These are phyloP conservation scores for Sternarchorhynchus goeldii DNA, from an alignment of 2,797 vertebrate species.

Conservation along the genomic window DNA sequence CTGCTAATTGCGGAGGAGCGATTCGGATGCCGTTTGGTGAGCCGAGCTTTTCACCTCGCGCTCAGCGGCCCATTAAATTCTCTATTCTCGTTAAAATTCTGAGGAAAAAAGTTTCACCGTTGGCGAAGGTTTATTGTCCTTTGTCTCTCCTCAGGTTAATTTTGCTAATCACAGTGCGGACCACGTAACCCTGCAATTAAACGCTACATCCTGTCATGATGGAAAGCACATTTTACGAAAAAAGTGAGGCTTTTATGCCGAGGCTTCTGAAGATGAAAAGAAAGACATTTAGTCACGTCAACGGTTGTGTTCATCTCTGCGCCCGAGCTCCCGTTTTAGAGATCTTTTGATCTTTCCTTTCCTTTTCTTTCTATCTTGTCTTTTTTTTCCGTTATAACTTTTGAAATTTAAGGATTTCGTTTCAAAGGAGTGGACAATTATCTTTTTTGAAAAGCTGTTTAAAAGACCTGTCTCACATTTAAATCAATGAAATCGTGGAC, in stretches of 20 bases:
- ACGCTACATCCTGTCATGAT: slow-evolving; percentile 19
- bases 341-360: slow-evolving; percentile 3
- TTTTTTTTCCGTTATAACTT: too few species aligned
- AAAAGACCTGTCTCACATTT: background rate
- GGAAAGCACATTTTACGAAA: slow-evolving; percentile 3
- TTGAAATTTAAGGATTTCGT: background rate
- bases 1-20: slow-evolving; percentile 10
- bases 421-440: slow-evolving; percentile 11
- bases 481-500: background rate
- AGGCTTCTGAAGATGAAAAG: slow-evolving; percentile 1
- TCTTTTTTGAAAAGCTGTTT: slow-evolving; percentile 4
- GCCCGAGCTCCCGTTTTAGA: background rate
- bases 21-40: background rate
- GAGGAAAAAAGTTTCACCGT: background rate
- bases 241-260: slow-evolving; percentile 1
- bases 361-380: too few species aligned
- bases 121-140: slow-evolving; percentile 5
- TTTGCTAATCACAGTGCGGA: slow-evolving; percentile 29
- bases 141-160: slow-evolving; percentile 29
- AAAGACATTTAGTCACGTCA: slow-evolving; percentile 3
- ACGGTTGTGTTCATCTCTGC: background rate
- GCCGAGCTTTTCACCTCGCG: slow-evolving; percentile 17
- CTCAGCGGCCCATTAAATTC: background rate
- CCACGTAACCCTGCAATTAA: slow-evolving; percentile 33
- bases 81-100: background rate